These are phyloP conservation scores for Aporophyla nigra DNA, from an alignment of 2,888 invertebrate genomes.

Conservation along the genomic window DNA sequence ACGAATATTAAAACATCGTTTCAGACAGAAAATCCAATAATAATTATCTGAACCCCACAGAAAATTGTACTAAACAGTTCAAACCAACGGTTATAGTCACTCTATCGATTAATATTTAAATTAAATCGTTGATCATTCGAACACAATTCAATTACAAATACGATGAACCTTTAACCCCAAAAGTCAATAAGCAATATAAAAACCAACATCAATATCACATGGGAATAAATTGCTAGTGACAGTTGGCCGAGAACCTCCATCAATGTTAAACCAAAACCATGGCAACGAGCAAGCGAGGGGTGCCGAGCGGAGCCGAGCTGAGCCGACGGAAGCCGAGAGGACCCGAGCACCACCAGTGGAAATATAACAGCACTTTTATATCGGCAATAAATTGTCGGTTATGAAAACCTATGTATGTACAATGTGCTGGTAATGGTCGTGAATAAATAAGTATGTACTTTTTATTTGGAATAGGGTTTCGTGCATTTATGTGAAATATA, in stretches of 20 bases:
- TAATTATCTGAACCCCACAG: not conserved
- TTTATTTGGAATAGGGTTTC: slow-evolving; percentile 38
- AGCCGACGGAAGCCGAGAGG: slow-evolving; percentile 39
- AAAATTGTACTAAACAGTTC: not conserved
- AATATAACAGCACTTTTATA: slow-evolving; percentile 60
- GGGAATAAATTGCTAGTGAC: slow-evolving; percentile 72
- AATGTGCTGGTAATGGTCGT: slow-evolving; percentile 63
- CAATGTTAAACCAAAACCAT: slow-evolving; percentile 62
- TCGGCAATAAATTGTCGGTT: slow-evolving; percentile 63
- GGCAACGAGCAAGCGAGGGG: slow-evolving; percentile 65
- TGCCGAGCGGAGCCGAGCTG: slow-evolving; percentile 33
- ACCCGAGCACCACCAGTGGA: slow-evolving; percentile 31
- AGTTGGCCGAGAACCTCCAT: slow-evolving; percentile 62
- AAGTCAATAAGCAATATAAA: slow-evolving; percentile 38
- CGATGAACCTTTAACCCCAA: slow-evolving; percentile 1
- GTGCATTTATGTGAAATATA: slow-evolving; percentile 3
- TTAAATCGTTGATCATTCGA: not conserved
- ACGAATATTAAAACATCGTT: not conserved
- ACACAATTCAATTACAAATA: not conserved
- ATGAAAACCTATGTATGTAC: slow-evolving; percentile 64
- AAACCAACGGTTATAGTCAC: not conserved
- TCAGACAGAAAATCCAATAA: not conserved
- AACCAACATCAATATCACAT: slow-evolving; percentile 53
- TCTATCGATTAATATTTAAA: not conserved
- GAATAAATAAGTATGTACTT: slow-evolving; percentile 58